Base-by-base conservation (phyloP, 2,888 invertebrate genomes). In the Perithous albicinctus region DNA sequence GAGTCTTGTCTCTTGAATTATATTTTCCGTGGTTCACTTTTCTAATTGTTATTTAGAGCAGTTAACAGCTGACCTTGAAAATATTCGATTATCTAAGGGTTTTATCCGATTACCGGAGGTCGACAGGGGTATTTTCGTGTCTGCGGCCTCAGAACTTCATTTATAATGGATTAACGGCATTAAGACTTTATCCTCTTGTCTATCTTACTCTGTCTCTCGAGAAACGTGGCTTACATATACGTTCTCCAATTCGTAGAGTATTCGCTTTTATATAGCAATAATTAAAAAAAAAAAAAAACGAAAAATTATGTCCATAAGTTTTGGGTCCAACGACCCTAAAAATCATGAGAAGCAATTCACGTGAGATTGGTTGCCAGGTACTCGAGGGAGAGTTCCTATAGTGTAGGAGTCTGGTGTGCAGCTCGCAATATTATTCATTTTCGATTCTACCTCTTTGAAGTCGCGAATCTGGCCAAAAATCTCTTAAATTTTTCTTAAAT, bases 271-370 rank as follows among this genome's bases (percentile, higher is more conserved):
- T n/a, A n/a, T n/a, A n/a, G n/a, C n/a, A n/a, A n/a, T n/a, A n/a
- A n/a, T n/a, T n/a, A n/a, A n/a, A n/a, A n/a, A n/a, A n/a, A n/a
- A n/a, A n/a, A n/a, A n/a, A n/a, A n/a, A n/a, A n/a, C n/a, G n/a
- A n/a, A n/a, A n/a, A n/a, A n/a, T n/a, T n/a, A n/a, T n/a, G n/a
- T n/a, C n/a, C n/a, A n/a, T n/a, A n/a, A n/a, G n/a, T n/a, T n/a
- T n/a, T n/a, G n/a, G n/a, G n/a, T 0, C 10, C 41, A 26, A 26
- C 54, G 56, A 10, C 18, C 10, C 32, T 43, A 59, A 46, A 59
- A 54, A n/a, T 64, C 46, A 12, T 15, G 26, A 29, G 43, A 46
- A 46, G 46, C 26, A 66, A 66, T 66, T 29, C 29, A 29, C 23
- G 4, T 8, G 64, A 66, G 6, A 66, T 43, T 46, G 64, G 46